These are phyloP conservation scores for Leucozona laternaria DNA, from an alignment of 2,888 invertebrate genomes.

Conservation along the genomic window DNA sequence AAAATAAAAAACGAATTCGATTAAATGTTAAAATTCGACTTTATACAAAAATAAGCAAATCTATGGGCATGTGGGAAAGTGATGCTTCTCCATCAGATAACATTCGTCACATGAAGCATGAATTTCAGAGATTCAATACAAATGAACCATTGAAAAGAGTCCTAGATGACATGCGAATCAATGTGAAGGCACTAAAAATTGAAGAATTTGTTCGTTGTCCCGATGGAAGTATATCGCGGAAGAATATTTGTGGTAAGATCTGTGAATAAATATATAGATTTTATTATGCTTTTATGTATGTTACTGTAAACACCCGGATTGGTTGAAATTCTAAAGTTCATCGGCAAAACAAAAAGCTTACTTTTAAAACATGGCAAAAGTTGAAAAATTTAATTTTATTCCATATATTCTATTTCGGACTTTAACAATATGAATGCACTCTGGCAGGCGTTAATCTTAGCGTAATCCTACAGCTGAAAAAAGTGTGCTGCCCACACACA, in stretches of 20 bases:
- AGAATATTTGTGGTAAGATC: slow-evolving; percentile 85
- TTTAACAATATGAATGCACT: no score
- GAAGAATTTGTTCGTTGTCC: slow-evolving; percentile 83
- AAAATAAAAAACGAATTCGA: slow-evolving; percentile 54
- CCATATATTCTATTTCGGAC: no score
- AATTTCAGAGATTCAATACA: slow-evolving; percentile 71
- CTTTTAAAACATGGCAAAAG: no score
- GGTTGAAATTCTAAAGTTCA: no score
- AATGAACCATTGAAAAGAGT: slow-evolving; percentile 75
- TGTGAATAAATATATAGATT: no score
- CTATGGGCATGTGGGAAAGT: slow-evolving; percentile 79
- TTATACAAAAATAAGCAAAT: slow-evolving; percentile 77
- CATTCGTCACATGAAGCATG: slow-evolving; percentile 74
- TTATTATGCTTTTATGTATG: no score
- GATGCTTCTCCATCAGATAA: slow-evolving; percentile 79
- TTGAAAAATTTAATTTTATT: no score
- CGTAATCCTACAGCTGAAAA: no score
- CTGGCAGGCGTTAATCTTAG: no score
- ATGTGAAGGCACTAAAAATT: slow-evolving; percentile 77
- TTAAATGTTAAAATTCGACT: slow-evolving; percentile 76
- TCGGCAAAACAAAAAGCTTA: no score
- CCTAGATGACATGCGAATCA: slow-evolving; percentile 76
- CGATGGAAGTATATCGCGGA: slow-evolving; percentile 85
- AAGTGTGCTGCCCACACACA: no score
- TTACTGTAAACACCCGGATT: no score